Conservation (phyloP, 2,797 vertebrate genomes). For the Pelodytes ibericus region DNA sequence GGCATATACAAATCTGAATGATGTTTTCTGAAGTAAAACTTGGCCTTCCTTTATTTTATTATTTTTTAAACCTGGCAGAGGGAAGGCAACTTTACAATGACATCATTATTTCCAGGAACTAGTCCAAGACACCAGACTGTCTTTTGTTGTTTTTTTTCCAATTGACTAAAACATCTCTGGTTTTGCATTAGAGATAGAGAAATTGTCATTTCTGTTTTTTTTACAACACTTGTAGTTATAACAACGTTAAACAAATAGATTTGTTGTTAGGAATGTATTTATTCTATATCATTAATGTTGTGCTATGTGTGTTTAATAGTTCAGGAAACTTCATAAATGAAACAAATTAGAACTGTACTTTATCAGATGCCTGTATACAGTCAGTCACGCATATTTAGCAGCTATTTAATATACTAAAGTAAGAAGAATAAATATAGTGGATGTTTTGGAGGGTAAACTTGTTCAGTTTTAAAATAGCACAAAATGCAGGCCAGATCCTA, state of each 20-base stretch:
- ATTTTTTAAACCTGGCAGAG: constrained; percentile 39
- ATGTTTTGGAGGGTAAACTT: too few species aligned
- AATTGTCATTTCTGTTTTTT: constrained; percentile 2
- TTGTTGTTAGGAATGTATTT: constrained; percentile 11
- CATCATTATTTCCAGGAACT: constrained; percentile 55
- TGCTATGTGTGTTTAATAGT: neutral
- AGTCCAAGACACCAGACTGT: constrained; percentile 49
- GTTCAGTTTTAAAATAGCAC: too few species aligned
- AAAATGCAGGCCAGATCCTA: too few species aligned
- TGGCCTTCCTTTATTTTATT: constrained; percentile 33
- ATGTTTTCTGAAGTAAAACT: constrained; percentile 29
- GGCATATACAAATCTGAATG: neutral
- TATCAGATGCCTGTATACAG: too few species aligned
- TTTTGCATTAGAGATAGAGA: constrained; percentile 33
- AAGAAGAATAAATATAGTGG: too few species aligned
- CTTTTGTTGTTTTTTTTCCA: constrained; percentile 51
- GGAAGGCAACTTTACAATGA: constrained; percentile 50
- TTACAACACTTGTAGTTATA: neutral
- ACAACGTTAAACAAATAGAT: neutral
- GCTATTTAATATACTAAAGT: too few species aligned
- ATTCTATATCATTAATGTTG: constrained; percentile 25
- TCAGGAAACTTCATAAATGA: constrained; percentile 6
- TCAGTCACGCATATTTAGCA: too few species aligned
- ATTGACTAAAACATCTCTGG: constrained; percentile 43
- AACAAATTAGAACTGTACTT: too few species aligned